Conservation (phyloP, 1,140 invertebrate genomes). For the Ptiloglossa arizonensis region DNA sequence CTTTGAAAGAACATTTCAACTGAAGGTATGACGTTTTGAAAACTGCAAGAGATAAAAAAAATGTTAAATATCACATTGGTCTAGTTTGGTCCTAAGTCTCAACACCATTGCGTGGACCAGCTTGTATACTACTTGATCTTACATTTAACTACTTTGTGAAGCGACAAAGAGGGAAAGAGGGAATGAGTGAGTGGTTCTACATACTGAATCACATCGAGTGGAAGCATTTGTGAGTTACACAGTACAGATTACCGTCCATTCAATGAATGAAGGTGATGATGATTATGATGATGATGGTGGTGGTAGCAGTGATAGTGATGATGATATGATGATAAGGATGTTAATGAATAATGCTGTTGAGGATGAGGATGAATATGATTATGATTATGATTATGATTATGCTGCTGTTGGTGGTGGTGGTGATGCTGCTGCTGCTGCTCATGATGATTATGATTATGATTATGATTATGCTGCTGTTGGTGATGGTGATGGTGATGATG, state of each 20-base stretch:
- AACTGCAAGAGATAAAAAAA: background rate
- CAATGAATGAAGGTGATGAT: constrained; percentile 41
- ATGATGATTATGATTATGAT: constrained; percentile 34
- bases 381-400: constrained; percentile 27
- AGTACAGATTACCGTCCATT: constrained; percentile 31
- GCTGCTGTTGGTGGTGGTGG: constrained; percentile 25
- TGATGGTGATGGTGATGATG: constrained; percentile 8
- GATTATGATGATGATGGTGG: constrained; percentile 12
- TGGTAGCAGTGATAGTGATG: constrained; percentile 27
- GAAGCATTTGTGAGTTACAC: constrained; percentile 32
- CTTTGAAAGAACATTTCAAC: constrained; percentile 40
- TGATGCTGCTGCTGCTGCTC: constrained; percentile 19
- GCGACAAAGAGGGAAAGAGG: constrained; percentile 4
- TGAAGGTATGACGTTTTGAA: background rate
- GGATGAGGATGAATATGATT: background rate
- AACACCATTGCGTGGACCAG: background rate
- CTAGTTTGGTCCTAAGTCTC: background rate
- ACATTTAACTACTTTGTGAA: constrained; percentile 9
- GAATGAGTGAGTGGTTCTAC: constrained; percentile 38
- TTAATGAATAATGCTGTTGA: constrained; percentile 8
- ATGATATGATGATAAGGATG: constrained; percentile 20
- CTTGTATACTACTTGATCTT: constrained; percentile 2
- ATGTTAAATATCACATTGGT: background rate
- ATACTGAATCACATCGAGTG: constrained; percentile 17
- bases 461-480: constrained; percentile 26